Evolutionary conservation across 2,888 invertebrate genomes (phyloP).

Genomic region (Cataglyphis rosenhaueri): DNA sequence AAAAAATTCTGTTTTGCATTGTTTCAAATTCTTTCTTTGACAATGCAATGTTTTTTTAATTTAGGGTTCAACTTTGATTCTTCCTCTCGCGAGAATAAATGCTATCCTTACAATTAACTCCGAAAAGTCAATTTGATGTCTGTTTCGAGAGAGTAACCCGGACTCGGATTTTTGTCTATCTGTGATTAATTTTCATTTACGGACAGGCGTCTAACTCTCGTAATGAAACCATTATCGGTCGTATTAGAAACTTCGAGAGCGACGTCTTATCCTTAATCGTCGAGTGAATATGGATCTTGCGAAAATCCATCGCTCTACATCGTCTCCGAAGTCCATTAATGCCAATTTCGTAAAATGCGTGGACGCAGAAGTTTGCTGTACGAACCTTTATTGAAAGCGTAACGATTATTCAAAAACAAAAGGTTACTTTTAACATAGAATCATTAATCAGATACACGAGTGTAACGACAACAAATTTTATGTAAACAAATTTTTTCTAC

Average conservation of each 20-base stretch:
- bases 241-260: constrained; percentile 2
- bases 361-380: background rate
- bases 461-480: background rate
- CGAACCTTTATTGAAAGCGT: background rate
- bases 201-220: no score
- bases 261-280: background rate
- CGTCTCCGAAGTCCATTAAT: constrained; percentile 5
- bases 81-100: background rate
- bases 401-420: background rate
- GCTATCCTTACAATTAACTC: background rate
- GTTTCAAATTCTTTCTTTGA: background rate
- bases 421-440: background rate
- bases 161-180: background rate
- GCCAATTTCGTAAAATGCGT: background rate
- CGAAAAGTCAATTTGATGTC: background rate
- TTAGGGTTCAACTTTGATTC: background rate
- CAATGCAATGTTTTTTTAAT: background rate
- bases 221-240: constrained; percentile 30
- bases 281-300: background rate
- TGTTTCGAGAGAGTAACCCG: background rate
- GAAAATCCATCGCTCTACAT: constrained; percentile 6
- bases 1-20: constrained; percentile 6
- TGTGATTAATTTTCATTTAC: constrained; percentile 29
- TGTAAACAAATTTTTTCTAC: background rate
- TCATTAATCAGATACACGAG: background rate